A percentile compares a stretch with the other conserved stretches of the same genome.
Evolutionary conservation across 2,113 vertebrate species (phyloP).

Genomic region (Heliornis fulica): DNA sequence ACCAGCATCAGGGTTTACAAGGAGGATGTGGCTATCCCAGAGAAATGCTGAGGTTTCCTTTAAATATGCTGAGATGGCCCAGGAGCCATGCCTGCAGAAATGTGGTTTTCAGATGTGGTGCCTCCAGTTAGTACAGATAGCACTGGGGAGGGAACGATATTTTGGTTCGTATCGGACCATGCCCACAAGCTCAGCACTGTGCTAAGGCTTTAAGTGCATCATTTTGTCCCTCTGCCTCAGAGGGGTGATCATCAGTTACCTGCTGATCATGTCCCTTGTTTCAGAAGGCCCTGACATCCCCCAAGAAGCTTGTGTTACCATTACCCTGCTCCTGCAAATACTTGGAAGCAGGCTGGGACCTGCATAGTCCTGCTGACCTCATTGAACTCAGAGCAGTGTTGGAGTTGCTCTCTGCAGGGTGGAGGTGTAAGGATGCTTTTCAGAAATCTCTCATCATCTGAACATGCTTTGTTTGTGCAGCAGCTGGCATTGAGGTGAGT

Average conservation of each 20-base stretch:
- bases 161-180: fast-evolving
- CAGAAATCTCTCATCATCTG: not conserved
- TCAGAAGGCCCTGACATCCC: not conserved
- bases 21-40: not conserved
- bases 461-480: not conserved
- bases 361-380: not conserved
- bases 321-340: too few species aligned
- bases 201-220: not conserved
- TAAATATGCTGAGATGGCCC: not conserved
- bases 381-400: not conserved
- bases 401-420: not conserved
- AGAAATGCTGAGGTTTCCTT: not conserved
- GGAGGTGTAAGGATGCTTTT: not conserved
- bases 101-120: not conserved
- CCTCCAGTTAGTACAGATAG: not conserved
- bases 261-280: not conserved
- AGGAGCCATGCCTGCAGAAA: not conserved
- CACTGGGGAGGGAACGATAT: fast-evolving
- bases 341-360: not conserved
- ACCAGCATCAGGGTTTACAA: not conserved
- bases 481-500: not conserved
- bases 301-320: not conserved
- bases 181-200: not conserved
- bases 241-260: not conserved
- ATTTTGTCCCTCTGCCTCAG: not conserved